phyloP scores from a whole-genome alignment of 2,888 invertebrate genomes.

The Metellina segmentata region DNA sequence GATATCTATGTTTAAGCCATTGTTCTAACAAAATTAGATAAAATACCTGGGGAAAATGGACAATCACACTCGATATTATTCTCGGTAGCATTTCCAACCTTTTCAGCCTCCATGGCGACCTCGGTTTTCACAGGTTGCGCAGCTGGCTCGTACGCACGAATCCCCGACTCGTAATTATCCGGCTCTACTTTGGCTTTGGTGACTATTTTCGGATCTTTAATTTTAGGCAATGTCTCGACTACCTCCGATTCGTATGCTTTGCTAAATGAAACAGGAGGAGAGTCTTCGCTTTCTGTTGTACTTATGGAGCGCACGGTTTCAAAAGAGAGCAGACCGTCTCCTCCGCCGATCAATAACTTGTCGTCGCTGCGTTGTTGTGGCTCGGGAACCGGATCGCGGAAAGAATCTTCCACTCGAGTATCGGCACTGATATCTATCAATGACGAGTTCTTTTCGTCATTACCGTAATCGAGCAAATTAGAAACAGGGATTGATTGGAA shows the following conservation, averaged over 20 bases:
- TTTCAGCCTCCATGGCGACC: slow-evolving; percentile 76
- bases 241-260: slow-evolving; percentile 60
- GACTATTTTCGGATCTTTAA: slow-evolving; percentile 74
- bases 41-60: slow-evolving; percentile 72
- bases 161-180: slow-evolving; percentile 70
- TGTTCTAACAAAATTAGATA: not conserved
- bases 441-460: slow-evolving; percentile 43
- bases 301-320: slow-evolving; percentile 31
- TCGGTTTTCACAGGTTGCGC: slow-evolving; percentile 74
- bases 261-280: slow-evolving; percentile 37
- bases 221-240: slow-evolving; percentile 61
- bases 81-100: slow-evolving; percentile 64
- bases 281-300: not conserved
- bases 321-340: slow-evolving; percentile 8
- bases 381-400: slow-evolving; percentile 58
- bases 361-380: slow-evolving; percentile 63
- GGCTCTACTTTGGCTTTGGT: slow-evolving; percentile 52
- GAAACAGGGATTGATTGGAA: slow-evolving; percentile 42
- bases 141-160: slow-evolving; percentile 73
- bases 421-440: slow-evolving; percentile 66
- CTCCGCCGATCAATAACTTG: slow-evolving; percentile 66
- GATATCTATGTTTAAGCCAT: not conserved
- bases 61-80: slow-evolving; percentile 65
- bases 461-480: slow-evolving; percentile 65
- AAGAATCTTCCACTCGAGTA: slow-evolving; percentile 73